Evolutionary conservation across 2,797 vertebrate species (phyloP).

Genomic region (Microctenopoma steveboyesi): DNA sequence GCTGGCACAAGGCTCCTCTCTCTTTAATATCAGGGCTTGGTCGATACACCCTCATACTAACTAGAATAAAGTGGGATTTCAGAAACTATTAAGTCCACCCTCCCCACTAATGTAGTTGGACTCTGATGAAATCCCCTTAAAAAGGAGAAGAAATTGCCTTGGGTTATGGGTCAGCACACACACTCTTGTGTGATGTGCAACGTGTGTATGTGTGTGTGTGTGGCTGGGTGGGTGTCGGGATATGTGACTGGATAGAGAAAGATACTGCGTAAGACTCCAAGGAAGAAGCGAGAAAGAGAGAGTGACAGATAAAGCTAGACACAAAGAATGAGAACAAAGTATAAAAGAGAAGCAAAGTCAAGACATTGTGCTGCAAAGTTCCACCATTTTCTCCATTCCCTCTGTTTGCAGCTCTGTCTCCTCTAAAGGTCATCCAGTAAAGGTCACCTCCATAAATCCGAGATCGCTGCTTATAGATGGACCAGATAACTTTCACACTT

Average conservation of each 20-base stretch:
- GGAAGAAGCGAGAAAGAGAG: constrained; percentile 20
- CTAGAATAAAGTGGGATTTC: constrained; percentile 84
- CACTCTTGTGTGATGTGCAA: constrained; percentile 44
- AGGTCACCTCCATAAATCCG: constrained; percentile 80
- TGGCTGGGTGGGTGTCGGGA: constrained; percentile 14
- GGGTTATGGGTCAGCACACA: constrained; percentile 83
- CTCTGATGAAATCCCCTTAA: constrained; percentile 85
- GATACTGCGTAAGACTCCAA: constrained; percentile 41
- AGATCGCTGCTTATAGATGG: constrained; percentile 60
- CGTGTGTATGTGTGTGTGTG: constrained; percentile 18
- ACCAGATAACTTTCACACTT: constrained; percentile 58
- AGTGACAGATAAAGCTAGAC: constrained; percentile 10
- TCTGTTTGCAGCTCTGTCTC: constrained; percentile 59
- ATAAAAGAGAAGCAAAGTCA: constrained; percentile 50
- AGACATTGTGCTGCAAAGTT: constrained; percentile 56
- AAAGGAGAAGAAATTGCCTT: constrained; percentile 84
- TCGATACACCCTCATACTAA: constrained; percentile 82
- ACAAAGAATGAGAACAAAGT: constrained; percentile 55
- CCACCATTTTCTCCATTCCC: constrained; percentile 47
- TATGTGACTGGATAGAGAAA: constrained; percentile 35
- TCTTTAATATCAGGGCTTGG: constrained; percentile 80
- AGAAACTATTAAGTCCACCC: constrained; percentile 83
- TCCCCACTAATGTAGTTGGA: constrained; percentile 84
- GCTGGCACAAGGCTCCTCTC: constrained; percentile 69
- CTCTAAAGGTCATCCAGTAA: constrained; percentile 79